Evolutionary conservation across 2,888 invertebrate species (phyloP).

Genomic region (Stenichneumon culpator): DNA sequence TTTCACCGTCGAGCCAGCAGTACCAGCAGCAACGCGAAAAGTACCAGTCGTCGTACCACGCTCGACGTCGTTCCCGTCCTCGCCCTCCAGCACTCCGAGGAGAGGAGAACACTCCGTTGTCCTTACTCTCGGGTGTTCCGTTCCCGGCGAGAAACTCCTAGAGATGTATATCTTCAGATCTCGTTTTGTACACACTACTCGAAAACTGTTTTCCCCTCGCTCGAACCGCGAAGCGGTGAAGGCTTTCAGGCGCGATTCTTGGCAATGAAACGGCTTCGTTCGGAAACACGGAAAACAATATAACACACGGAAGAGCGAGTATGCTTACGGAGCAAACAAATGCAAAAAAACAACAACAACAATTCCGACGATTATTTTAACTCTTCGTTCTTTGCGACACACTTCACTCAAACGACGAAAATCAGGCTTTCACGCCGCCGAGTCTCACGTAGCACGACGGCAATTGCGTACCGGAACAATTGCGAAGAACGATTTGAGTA

Average conservation of each 20-base stretch:
- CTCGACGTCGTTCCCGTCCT: constrained; percentile 35
- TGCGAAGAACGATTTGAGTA: background rate
- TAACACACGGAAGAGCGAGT: background rate
- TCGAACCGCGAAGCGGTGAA: too few species aligned
- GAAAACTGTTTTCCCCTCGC: background rate
- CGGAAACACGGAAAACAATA: background rate
- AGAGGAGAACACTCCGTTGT: constrained; percentile 10
- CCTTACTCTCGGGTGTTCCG: background rate
- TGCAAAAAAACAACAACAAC: background rate
- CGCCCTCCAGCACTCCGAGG: constrained; percentile 17
- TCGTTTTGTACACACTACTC: background rate
- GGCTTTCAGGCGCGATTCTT: background rate
- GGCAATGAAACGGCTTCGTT: background rate
- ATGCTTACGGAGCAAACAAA: background rate
- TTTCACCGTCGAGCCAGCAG: constrained; percentile 24
- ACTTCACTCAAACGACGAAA: constrained; percentile 8
- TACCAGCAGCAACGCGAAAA: constrained; percentile 15
- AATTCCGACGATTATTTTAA: constrained; percentile 4
- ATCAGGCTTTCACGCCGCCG: constrained; percentile 10
- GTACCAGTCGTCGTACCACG: constrained; percentile 34
- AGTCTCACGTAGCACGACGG: background rate
- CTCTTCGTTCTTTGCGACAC: background rate
- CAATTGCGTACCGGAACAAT: background rate
- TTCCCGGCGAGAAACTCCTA: background rate
- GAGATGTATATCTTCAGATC: background rate